Conservation (phyloP, 2,113 vertebrate species). For the Hyaena hyaena region DNA sequence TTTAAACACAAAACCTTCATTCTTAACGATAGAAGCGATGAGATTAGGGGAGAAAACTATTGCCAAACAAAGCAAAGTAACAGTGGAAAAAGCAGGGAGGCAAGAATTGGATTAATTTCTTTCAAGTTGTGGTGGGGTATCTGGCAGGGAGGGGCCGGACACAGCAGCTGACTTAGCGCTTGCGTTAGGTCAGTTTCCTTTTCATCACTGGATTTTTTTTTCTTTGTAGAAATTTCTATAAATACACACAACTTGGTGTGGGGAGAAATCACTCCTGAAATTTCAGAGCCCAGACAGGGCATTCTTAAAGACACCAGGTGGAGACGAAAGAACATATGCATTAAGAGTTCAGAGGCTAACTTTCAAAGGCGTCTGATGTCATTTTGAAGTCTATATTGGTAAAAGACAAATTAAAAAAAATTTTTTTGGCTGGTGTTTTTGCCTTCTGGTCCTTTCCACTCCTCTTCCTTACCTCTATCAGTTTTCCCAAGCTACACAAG, state of each 20-base stretch:
- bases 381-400: constrained; percentile 81
- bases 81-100: constrained; percentile 71
- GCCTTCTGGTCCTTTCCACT: constrained; percentile 51
- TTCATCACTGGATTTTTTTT: constrained; percentile 56
- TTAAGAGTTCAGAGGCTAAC: constrained; percentile 83
- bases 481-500: constrained; percentile 78
- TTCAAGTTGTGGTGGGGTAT: constrained; percentile 83
- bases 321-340: constrained; percentile 76
- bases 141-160: constrained; percentile 75
- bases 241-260: constrained; percentile 62
- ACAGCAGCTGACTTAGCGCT: constrained; percentile 71
- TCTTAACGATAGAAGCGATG: constrained; percentile 55
- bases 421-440: constrained; percentile 86
- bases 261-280: constrained; percentile 70
- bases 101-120: constrained; percentile 78
- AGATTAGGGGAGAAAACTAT: constrained; percentile 63
- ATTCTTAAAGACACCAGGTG: constrained; percentile 82
- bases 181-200: constrained; percentile 34
- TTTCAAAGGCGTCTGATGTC: constrained; percentile 82
- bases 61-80: constrained; percentile 75
- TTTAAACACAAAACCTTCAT: constrained; percentile 83
- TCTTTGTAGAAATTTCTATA: constrained; percentile 37
- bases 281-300: constrained; percentile 77
- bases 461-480: constrained; percentile 63
- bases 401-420: constrained; percentile 76